phyloP scores from a whole-genome alignment of 2,797 vertebrate species.

The Yasuhikotakia modesta region DNA sequence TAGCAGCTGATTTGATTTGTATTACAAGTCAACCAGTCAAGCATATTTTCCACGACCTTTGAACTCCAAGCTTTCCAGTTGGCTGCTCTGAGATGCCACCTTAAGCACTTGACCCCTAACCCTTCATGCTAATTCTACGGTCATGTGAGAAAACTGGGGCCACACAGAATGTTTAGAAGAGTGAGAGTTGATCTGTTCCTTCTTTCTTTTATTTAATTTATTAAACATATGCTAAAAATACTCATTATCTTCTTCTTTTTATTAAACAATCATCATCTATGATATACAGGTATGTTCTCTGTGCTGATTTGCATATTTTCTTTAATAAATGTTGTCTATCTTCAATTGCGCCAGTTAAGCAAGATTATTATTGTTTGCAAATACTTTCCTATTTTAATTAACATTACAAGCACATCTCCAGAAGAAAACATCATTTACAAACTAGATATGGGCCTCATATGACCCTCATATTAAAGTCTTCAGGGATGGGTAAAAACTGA shows the following conservation, averaged over 20 bases:
- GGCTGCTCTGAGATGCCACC: constrained; percentile 72
- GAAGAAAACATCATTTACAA: background rate
- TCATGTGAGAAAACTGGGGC: constrained; percentile 52
- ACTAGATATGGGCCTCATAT: background rate
- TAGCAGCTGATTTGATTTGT: constrained; percentile 76
- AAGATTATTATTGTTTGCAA: background rate
- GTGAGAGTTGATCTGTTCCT: constrained; percentile 45
- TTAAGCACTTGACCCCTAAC: constrained; percentile 75
- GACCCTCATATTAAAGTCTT: background rate
- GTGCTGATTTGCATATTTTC: background rate
- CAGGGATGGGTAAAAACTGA: constrained; percentile 29
- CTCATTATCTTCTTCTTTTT: constrained; percentile 8
- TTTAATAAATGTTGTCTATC: background rate
- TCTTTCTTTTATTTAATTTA: background rate
- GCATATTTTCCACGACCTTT: constrained; percentile 74
- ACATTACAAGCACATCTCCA: too few species aligned
- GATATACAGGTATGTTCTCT: background rate
- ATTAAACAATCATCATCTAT: background rate
- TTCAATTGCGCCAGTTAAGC: background rate
- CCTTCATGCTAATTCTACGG: constrained; percentile 67
- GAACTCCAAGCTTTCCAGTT: constrained; percentile 75
- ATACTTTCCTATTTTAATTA: background rate
- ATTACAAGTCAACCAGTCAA: constrained; percentile 70
- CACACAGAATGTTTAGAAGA: constrained; percentile 57
- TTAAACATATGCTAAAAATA: background rate